These are phyloP conservation scores for Catalaphyllia jardinei DNA, from an alignment of 64 coral and sea anemone species.

Conservation along the genomic window DNA sequence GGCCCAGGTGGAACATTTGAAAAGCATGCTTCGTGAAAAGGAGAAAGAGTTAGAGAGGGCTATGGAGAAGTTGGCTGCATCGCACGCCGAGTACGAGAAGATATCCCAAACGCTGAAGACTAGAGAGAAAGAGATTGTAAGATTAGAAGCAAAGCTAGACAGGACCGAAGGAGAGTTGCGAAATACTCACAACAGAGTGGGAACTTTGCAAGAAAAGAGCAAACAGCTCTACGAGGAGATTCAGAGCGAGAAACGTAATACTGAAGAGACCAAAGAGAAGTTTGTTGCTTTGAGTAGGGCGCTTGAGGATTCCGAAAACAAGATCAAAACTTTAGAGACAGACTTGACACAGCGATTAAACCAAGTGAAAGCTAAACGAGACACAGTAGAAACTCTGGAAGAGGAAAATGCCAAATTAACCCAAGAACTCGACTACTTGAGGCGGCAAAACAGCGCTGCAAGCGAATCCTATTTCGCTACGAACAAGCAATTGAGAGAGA, in stretches of 20 bases:
- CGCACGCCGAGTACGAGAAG: not conserved
- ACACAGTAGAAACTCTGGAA: not conserved
- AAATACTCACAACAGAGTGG: not conserved
- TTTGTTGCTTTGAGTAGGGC: not conserved
- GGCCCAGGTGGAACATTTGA: slow-evolving; percentile 44
- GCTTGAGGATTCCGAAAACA: not conserved
- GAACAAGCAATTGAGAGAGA: slow-evolving; percentile 20
- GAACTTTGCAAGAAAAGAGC: not conserved
- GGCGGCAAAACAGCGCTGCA: slow-evolving; percentile 15
- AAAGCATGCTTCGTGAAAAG: slow-evolving; percentile 50
- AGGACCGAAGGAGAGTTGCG: slow-evolving; percentile 30
- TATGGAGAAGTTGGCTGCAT: slow-evolving; percentile 3
- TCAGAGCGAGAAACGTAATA: not conserved
- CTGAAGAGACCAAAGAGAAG: not conserved
- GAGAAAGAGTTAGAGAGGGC: slow-evolving; percentile 59
- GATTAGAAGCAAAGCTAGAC: slow-evolving; percentile 8
- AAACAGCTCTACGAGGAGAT: not conserved
- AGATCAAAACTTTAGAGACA: slow-evolving; percentile 33
- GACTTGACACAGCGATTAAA: not conserved
- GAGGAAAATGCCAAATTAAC: slow-evolving; percentile 9
- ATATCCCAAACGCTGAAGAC: slow-evolving; percentile 5
- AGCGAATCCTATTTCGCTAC: slow-evolving; percentile 1
- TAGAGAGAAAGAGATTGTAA: slow-evolving; percentile 22
- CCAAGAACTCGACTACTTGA: slow-evolving; percentile 15
- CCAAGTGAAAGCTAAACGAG: slow-evolving; percentile 12